Conservation (phyloP, 2,888 invertebrate species). For the Hydriomena furcata region DNA sequence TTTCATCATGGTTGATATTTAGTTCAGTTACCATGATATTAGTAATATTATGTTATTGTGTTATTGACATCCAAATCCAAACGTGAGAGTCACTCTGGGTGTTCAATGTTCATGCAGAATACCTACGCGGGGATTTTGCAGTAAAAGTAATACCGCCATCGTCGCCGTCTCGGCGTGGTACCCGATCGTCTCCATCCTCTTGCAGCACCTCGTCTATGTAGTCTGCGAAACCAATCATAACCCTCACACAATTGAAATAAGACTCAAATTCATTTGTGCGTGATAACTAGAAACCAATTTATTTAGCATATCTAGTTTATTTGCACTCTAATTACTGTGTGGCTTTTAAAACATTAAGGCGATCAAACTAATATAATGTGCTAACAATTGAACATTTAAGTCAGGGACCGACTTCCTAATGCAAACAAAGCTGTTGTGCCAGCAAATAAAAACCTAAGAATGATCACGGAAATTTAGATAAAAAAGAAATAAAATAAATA, state of each 20-base stretch:
- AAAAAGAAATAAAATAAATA: slow-evolving; percentile 52
- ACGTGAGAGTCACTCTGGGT: slow-evolving; percentile 53
- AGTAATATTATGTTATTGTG: background rate
- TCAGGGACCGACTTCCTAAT: slow-evolving; percentile 40
- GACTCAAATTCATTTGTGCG: slow-evolving; percentile 27
- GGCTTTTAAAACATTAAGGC: slow-evolving; percentile 27
- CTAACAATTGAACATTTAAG: slow-evolving; percentile 25
- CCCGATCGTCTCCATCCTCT: slow-evolving; percentile 80
- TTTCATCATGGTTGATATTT: slow-evolving; percentile 6
- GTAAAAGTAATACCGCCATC: slow-evolving; percentile 96
- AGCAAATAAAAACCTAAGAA: slow-evolving; percentile 53
- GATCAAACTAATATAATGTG: slow-evolving; percentile 31
- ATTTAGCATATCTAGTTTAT: slow-evolving; percentile 24
- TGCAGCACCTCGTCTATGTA: slow-evolving; percentile 93
- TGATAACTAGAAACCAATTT: slow-evolving; percentile 8
- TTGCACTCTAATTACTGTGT: slow-evolving; percentile 29
- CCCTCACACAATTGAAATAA: slow-evolving; percentile 25
- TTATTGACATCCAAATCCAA: slow-evolving; percentile 64
- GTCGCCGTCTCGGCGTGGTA: slow-evolving; percentile 84
- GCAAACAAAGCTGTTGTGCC: slow-evolving; percentile 58
- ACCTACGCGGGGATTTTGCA: slow-evolving; percentile 94
- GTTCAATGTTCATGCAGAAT: slow-evolving; percentile 77
- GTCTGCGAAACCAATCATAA: slow-evolving; percentile 78
- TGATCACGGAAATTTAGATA: slow-evolving; percentile 43
- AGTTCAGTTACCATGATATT: background rate